Conservation (phyloP, 2,113 vertebrate genomes). For the Girardinichthys multiradiatus region DNA sequence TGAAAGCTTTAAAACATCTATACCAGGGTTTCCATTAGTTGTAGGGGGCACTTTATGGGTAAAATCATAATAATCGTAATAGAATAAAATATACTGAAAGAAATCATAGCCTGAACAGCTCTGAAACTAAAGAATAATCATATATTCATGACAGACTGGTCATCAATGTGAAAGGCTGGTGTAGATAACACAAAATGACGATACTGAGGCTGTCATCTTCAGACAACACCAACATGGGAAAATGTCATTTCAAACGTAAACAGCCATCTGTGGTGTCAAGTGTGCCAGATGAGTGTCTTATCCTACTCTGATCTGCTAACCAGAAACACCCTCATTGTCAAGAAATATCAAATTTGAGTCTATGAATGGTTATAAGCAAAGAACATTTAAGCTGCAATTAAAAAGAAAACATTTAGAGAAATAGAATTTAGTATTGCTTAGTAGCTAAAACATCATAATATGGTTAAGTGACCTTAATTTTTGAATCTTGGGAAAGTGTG, state of each 20-base stretch:
- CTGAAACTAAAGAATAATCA: background rate
- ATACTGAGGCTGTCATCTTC: conserved; percentile 25
- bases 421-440: too few species aligned
- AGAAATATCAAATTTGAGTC: background rate
- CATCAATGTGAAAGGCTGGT: conserved; percentile 10
- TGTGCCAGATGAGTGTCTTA: conserved; percentile 52
- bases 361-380: background rate
- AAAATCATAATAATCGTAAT: background rate
- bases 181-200: conserved; percentile 31
- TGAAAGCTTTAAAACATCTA: background rate
- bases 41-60: background rate
- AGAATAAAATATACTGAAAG: background rate
- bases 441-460: background rate
- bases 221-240: conserved; percentile 33
- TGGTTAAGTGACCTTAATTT: background rate
- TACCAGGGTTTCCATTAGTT: background rate
- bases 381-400: too few species aligned
- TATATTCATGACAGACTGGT: background rate
- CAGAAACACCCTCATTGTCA: background rate
- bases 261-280: conserved; percentile 63
- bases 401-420: too few species aligned
- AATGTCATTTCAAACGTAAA: conserved; percentile 52
- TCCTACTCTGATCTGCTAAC: conserved; percentile 39
- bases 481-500: background rate
- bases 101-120: background rate